Conservation (phyloP, 2,113 vertebrate species). For the Thryonomys swinderianus region DNA sequence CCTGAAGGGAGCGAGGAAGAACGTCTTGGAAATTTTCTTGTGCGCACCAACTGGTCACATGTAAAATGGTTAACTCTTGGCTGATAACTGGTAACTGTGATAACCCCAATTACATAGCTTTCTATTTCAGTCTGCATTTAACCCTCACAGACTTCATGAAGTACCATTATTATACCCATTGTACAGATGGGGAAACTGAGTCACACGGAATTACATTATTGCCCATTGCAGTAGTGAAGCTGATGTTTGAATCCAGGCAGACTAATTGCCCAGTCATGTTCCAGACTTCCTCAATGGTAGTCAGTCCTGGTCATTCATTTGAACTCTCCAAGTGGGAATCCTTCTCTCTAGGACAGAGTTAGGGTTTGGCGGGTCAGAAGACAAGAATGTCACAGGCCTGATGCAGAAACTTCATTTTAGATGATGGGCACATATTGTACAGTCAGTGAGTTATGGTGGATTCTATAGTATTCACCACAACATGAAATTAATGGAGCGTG, state of each 20-base stretch:
- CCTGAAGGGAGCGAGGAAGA: neutral
- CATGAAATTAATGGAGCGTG: neutral
- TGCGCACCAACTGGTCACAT: neutral
- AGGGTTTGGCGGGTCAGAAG: neutral
- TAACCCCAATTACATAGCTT: neutral
- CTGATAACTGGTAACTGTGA: neutral
- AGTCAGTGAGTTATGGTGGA: neutral
- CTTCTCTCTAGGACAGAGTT: neutral
- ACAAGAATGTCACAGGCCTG: neutral
- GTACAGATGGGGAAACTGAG: conserved; percentile 29
- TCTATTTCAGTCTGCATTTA: neutral
- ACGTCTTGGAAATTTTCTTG: neutral
- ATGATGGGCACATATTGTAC: neutral
- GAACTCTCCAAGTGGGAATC: neutral
- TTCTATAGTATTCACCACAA: neutral
- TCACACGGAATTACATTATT: neutral
- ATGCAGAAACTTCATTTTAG: neutral
- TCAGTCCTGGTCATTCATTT: neutral
- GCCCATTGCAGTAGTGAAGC: neutral
- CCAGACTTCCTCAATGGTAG: neutral
- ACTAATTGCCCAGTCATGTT: neutral
- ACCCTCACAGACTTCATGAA: neutral
- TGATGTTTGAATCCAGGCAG: neutral
- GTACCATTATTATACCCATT: neutral
- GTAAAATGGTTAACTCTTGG: neutral